Evolutionary conservation across 2,113 vertebrate genomes (phyloP), one percentile per base, ranked within the genome.

Genomic region (Apteryx mantelli): DNA sequence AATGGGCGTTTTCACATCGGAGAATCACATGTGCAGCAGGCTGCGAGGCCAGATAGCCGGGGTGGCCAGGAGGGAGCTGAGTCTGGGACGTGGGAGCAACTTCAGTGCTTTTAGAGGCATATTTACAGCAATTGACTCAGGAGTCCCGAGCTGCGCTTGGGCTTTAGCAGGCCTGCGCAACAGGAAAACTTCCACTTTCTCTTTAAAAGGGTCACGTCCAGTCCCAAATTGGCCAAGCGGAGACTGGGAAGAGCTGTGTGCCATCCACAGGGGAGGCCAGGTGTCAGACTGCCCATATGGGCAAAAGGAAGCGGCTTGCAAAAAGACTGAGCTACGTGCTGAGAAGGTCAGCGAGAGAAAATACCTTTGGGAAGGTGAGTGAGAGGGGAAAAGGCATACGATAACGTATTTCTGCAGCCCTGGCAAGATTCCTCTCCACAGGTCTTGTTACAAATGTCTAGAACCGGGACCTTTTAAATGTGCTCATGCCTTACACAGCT

Each of bases 1-100:
- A 96, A 95, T 89, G 94, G 86, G 88, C 9, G 48, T 5, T 91
- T 84, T 96, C 86, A 75, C 66, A 16, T 12, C n/a, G 26, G 2
- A 9, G 63, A 36, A 48, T 86, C 88, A 77, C 30, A 17, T 73
- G 85, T 1, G 0, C 80, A 11, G 16, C 0, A 2, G 82, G 73
- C 80, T 46, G 77, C 64, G 93, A 81, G 82, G 83, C 78, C 3
- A 2, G 14, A 64, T 64, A 36, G 11, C n/a, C 22, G 24, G 55
- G 77, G 89, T 3, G 8, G 38, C 1, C 1, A 26, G 84, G 16
- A 5, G 82, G 66, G 86, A 46, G 40, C 40, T 20, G 8, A 28
- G 28, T 69, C 40, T 10, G 14, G n/a, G 65, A 8, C 13, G 28
- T 12, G 28, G 30, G 65, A 44, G 17, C 65, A 32, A 38, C 65